These are phyloP conservation scores for Eciton burchellii DNA, from an alignment of 1,140 invertebrate genomes.

Conservation along the genomic window DNA sequence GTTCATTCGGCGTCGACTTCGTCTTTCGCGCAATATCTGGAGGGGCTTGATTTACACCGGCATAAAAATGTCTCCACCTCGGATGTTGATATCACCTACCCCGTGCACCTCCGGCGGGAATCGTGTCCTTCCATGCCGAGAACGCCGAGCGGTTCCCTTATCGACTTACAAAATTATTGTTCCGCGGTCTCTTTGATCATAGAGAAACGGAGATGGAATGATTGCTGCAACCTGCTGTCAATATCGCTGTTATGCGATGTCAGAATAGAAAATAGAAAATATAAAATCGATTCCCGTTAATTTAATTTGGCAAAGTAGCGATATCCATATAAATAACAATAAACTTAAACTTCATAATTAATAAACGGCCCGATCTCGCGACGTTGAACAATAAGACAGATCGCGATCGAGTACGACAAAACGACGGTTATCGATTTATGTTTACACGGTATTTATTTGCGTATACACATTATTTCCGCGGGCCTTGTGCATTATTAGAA, in stretches of 20 bases:
- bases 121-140: conserved; percentile 1
- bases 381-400: conserved; percentile 33
- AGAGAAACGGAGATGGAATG: neutral
- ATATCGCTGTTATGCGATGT: neutral
- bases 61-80: conserved; percentile 80
- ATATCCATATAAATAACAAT: neutral
- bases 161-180: neutral
- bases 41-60: conserved; percentile 83
- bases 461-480: conserved; percentile 47
- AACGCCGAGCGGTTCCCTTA: neutral
- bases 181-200: neutral
- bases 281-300: neutral
- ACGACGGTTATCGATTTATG: conserved; percentile 20
- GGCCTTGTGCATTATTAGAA: conserved; percentile 18
- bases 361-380: too few relatives aligned
- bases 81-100: conserved; percentile 63
- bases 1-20: conserved; percentile 74
- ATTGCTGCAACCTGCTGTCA: neutral
- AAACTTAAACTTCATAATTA: conserved; percentile 23
- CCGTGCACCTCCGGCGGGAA: conserved; percentile 7
- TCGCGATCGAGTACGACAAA: conserved; percentile 43
- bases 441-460: conserved; percentile 26
- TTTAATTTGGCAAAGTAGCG: neutral
- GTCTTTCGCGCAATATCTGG: conserved; percentile 79
- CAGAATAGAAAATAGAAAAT: neutral